Base-by-base conservation (phyloP, 2,113 vertebrate species). In the Ailurus styani region DNA sequence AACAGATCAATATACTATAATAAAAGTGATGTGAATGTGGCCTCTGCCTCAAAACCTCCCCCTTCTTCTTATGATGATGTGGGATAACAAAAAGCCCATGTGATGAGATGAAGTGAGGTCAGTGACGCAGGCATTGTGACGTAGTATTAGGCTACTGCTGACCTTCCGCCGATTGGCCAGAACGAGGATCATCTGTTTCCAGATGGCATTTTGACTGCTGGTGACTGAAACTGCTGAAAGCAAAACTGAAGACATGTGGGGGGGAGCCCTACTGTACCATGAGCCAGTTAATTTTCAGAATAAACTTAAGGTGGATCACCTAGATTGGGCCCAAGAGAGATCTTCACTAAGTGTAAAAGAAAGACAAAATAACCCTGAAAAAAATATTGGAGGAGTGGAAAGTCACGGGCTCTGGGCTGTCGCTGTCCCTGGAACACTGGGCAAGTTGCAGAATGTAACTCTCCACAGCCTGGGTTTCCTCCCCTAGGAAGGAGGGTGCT, bases 241-340 rank as follows among this genome's bases (percentile, higher is more conserved):
- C 17, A 50, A 78, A 78, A 52, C 29, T 17, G 17, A 47, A 78
- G 29, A 50, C 45, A 6, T 50, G 27, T 14, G 42, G 12, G 21
- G 7, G 3, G 18, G n/a, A 12, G 60, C 20, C 6, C 72, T 50
- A 50, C 2, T 50, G 45, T 34, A 79, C n/a, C 20, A 27, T 12
- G 20, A 89, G 68, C 91, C 40, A 84, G 57, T 95, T 92, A 23
- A 15, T 94, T 77, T 89, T 82, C 70, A 93, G 64, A 95, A 86
- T 87, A 81, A 87, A 52, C 42, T 73, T 87, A 75, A 89, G n/a
- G 45, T 60, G n/a, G 87, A 7, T 79, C 12, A 45, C 18, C 54
- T 85, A 94, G 37, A 62, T 42, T 75, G 8, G 34, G 8, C 62
- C 81, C 45, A 60, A 18, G 23, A 27, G 40, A 72, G 68, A 17